Percentiles rank a stretch among this genome's conserved stretches.
These are phyloP conservation scores for Mamestra brassicae DNA, from an alignment of 2,888 invertebrate species.

Conservation along the genomic window DNA sequence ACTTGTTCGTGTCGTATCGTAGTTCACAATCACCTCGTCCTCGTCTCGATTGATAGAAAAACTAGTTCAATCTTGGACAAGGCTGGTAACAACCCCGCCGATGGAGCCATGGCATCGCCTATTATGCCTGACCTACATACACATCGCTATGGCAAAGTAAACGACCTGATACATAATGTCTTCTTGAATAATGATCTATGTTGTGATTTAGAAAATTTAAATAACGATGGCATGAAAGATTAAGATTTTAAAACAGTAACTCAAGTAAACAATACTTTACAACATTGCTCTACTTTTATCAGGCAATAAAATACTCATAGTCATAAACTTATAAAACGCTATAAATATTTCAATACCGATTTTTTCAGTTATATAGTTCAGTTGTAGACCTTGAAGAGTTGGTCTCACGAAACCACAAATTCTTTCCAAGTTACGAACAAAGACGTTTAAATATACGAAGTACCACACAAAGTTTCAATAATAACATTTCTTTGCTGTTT, in stretches of 20 bases:
- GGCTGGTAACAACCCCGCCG: constrained; percentile 81
- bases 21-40: constrained; percentile 82
- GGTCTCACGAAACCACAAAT: constrained; percentile 45
- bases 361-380: constrained; percentile 37
- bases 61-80: constrained; percentile 87
- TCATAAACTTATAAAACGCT: constrained; percentile 13
- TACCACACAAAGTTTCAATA: constrained; percentile 37
- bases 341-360: constrained; percentile 29
- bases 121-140: constrained; percentile 84
- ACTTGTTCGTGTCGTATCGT: constrained; percentile 63
- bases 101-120: constrained; percentile 81
- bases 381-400: constrained; percentile 50
- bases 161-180: constrained; percentile 64
- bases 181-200: constrained; percentile 45
- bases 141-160: constrained; percentile 72
- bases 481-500: constrained; percentile 48
- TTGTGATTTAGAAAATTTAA: constrained; percentile 30
- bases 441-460: constrained; percentile 32
- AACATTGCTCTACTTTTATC: constrained; percentile 17
- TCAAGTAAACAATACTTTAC: constrained; percentile 9
- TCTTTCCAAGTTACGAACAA: constrained; percentile 41
- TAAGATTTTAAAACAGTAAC: not conserved
- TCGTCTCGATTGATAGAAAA: constrained; percentile 83
- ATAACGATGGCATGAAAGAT: not conserved
- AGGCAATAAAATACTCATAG: constrained; percentile 33